These are phyloP conservation scores for Epizoanthus illoricatus DNA, from an alignment of 92 coral and sea anemone species.

Conservation along the genomic window DNA sequence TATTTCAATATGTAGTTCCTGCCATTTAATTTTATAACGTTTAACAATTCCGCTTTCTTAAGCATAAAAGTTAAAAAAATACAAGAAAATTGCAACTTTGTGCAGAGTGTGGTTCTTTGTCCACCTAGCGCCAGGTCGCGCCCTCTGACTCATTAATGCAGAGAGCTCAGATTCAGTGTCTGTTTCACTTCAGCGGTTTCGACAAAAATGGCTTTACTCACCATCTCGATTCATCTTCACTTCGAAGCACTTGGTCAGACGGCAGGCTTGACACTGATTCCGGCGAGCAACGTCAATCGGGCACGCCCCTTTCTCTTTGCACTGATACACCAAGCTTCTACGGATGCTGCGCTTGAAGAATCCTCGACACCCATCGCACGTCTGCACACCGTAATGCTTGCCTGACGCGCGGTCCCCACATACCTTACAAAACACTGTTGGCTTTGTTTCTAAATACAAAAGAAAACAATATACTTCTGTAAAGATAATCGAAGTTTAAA, in stretches of 20 bases:
- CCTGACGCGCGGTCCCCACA: constrained; percentile 98
- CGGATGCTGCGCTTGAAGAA: constrained; percentile 96
- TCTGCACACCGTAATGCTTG: constrained; percentile 91
- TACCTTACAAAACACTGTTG: constrained; percentile 76
- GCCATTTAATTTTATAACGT: neutral
- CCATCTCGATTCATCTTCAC: constrained; percentile 96
- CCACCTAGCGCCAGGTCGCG: constrained; percentile 10
- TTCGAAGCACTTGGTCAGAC: constrained; percentile 86
- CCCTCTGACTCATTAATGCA: constrained; percentile 16
- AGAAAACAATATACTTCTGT: constrained; percentile 29
- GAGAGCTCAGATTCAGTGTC: neutral
- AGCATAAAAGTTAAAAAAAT: neutral
- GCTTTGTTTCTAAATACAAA: constrained; percentile 65
- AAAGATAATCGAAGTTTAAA: constrained; percentile 20
- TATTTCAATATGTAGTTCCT: neutral
- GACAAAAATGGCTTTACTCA: constrained; percentile 42
- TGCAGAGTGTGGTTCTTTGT: too few species aligned
- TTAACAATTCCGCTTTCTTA: neutral
- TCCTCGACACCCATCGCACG: constrained; percentile 97
- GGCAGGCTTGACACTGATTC: constrained; percentile 95
- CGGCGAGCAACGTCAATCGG: constrained; percentile 95
- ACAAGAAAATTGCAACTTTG: neutral
- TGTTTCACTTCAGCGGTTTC: neutral
- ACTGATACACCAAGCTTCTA: constrained; percentile 80
- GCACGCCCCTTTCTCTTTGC: constrained; percentile 87